Evolutionary conservation across 2,113 vertebrate species (phyloP).

Genomic region (Albula glossodonta): DNA sequence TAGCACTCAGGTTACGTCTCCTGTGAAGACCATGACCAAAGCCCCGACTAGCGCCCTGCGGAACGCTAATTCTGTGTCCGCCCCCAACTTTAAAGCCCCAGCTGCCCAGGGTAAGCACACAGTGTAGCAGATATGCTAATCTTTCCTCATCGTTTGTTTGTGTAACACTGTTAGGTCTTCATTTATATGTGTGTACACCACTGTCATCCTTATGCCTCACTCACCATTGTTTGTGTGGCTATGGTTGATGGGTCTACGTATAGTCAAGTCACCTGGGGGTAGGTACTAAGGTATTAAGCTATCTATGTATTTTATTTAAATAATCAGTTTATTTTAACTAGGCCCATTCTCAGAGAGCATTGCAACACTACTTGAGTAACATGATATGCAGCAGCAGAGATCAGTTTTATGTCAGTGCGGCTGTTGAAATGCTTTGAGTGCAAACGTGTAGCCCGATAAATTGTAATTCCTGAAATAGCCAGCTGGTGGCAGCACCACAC

Average conservation of each 20-base stretch:
- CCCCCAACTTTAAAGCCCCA: constrained; percentile 53
- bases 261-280: not conserved
- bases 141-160: not conserved
- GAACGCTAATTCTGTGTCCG: constrained; percentile 27
- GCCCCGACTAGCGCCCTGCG: constrained; percentile 43
- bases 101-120: constrained; percentile 58
- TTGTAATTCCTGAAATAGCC: not conserved
- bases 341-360: not conserved
- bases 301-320: not conserved
- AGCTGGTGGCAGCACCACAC: constrained; percentile 7
- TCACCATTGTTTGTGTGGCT: not conserved
- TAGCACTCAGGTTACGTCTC: constrained; percentile 44
- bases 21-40: constrained; percentile 64
- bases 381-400: no score
- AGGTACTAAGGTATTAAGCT: not conserved
- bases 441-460: not conserved
- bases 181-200: not conserved
- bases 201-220: not conserved
- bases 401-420: no score
- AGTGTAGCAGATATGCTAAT: constrained; percentile 53
- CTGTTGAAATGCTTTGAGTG: no score
- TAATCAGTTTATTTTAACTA: not conserved
- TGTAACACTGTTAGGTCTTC: not conserved
- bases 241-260: not conserved
- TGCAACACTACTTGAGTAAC: no score